Base-by-base conservation (phyloP, 2,888 invertebrate genomes). In the Octonoba sinensis region DNA sequence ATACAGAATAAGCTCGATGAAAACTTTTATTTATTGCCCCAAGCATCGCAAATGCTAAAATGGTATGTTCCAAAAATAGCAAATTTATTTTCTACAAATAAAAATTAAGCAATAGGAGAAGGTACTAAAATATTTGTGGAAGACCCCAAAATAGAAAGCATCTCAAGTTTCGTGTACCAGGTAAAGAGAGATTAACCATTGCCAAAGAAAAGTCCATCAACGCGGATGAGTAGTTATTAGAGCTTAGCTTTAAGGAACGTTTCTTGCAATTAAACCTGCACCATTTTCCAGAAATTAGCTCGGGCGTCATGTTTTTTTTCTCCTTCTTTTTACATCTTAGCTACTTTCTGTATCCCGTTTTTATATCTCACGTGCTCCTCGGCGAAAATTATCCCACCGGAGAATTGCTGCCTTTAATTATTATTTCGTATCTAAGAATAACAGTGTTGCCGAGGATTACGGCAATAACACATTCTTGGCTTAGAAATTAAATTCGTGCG, bases 121-220 rank as follows among this genome's bases (percentile, higher is more conserved):
- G 51, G 47, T 2, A 6, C 47, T 15, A 22, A 51, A 54, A 47
- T 57, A 64, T 74, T 64, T 64, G 74, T 56, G 74, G 74, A 65
- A 65, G 44, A 65, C 56, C 74, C 65, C 74, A 27, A 27, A 27
- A 2, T 2, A 27, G 6, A 27, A 27, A 27, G 27, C 27, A 6
- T 22, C 51, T 77, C 64, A 8, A 44, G 70, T 77, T 77, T 20
- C 69, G 12, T 15, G 56, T 24, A 36, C 56, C 76, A 64, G 76
- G 76, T 77, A 70, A 77, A 76, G 76, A 76, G 56, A 77, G 76
- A 77, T 77, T 77, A 77, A 56, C 24, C 22, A 47, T 13, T 64
- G 51, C 67, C 60, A 59, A 75, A 69, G 69, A 60, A 76, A 76
- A 76, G 69, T 69, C 69, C 59, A 69, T 49, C 70, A 54, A 36